Percentiles rank a stretch among this genome's conserved stretches.
Conservation (phyloP, 2,113 vertebrate genomes). For the Origma solitaria region DNA sequence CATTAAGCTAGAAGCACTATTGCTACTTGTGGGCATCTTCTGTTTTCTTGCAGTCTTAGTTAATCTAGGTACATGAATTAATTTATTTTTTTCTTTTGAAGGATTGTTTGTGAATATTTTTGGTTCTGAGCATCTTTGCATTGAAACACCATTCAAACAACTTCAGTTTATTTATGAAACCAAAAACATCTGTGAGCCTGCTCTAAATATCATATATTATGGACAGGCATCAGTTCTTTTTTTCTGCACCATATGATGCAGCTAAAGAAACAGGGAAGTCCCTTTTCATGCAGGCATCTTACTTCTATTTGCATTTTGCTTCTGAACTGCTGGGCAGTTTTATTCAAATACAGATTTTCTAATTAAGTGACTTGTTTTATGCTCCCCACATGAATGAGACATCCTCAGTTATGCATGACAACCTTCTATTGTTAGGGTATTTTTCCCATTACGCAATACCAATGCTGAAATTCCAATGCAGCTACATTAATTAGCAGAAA, state of each 20-base stretch:
- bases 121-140: neutral
- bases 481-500: slow-evolving; percentile 7
- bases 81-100: neutral
- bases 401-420: neutral
- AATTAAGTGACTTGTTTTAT: neutral
- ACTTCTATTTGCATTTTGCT: neutral
- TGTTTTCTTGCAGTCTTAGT: neutral
- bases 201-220: neutral
- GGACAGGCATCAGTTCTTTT: neutral
- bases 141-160: neutral
- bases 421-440: neutral
- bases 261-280: neutral
- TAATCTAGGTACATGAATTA: neutral
- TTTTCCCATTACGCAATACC: slow-evolving; percentile 24
- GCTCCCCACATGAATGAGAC: neutral
- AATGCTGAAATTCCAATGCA: neutral
- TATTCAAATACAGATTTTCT: neutral
- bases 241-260: neutral
- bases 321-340: neutral
- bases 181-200: neutral
- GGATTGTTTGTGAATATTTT: neutral
- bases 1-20: neutral
- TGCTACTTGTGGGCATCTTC: neutral
- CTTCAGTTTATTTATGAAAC: neutral
- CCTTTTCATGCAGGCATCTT: neutral